Evolutionary conservation across 2,888 invertebrate species (phyloP), one percentile per base, ranked within the genome.

Genomic region (Drosophila algonquin): DNA sequence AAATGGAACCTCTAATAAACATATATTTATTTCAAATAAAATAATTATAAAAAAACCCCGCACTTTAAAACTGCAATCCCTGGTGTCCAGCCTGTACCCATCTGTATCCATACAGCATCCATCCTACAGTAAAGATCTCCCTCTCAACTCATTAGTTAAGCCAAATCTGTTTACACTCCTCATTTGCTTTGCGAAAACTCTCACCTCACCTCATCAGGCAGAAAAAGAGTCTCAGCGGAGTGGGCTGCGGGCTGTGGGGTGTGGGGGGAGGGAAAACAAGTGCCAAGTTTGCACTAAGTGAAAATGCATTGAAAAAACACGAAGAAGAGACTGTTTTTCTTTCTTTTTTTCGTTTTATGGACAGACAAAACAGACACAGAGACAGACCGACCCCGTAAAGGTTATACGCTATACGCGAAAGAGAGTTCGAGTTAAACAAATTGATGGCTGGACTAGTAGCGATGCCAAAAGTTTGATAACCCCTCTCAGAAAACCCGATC

Each of bases 231-330:
- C 51, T 54, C 51, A 52, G 54, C 59, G 63, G 61, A 76, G 35
- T 53, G 44, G 52, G 52, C 45, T 35, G 32, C 51, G 44, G 52
- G 52, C 45, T 35, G 35, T 5, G 24, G 24, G 24, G 24, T 5
- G 24, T 24, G 24, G 4, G 24, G 35, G 12, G 35, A 3, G 35
- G 35, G 12, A 47, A 47, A 57, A 48, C 56, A 57, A 70, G 40
- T 51, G 59, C 57, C 68, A 76, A 76, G 69, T 73, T 79, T 77
- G 75, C 81, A 81, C 68, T 64, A 67, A 85, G 83, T 77, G 80
- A 86, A 81, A 82, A 69, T 77, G 70, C 72, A 71, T 62, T 63
- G 45, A 52, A 56, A 75, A 77, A 70, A 58, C 45, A 14, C 21
- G 48, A 47, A 45, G 53, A 54, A 60, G 50, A 48, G 50, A 60